phyloP scores from a whole-genome alignment of 2,797 vertebrate genomes.

The Sebastes nivosus region DNA sequence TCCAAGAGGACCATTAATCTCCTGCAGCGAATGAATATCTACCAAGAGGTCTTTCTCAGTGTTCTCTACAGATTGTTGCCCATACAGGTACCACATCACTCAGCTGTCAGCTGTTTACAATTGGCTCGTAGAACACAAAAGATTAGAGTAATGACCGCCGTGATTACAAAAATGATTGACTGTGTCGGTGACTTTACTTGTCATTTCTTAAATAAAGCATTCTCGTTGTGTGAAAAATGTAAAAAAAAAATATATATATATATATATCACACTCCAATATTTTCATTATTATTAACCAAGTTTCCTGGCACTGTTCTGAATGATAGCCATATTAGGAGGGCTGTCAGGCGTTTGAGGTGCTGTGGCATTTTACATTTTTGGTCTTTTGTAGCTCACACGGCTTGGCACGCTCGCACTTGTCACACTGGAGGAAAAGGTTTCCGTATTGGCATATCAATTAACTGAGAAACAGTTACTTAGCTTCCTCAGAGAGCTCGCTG shows the following conservation, averaged over 20 bases:
- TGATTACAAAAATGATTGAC: neutral
- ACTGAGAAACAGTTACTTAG: slow-evolving; percentile 33
- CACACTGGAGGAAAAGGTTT: slow-evolving; percentile 49
- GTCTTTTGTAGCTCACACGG: slow-evolving; percentile 13
- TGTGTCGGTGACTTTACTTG: neutral
- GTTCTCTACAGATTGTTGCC: slow-evolving; percentile 91
- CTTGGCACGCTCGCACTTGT: slow-evolving; percentile 23
- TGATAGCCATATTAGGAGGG: neutral
- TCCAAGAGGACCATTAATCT: slow-evolving; percentile 97
- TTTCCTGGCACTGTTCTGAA: neutral
- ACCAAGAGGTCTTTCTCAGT: slow-evolving; percentile 96
- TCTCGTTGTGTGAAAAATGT: neutral
- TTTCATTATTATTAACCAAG: neutral
- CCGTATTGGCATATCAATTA: slow-evolving; percentile 56
- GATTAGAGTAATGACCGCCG: slow-evolving; percentile 6
- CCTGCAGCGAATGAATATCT: slow-evolving; percentile 97
- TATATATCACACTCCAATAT: neutral
- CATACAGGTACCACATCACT: slow-evolving; percentile 85
- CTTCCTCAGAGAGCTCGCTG: neutral
- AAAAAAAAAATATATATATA: neutral
- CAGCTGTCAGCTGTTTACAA: slow-evolving; percentile 3
- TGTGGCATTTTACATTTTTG: slow-evolving; percentile 47
- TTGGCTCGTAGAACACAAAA: neutral
- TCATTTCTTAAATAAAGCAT: neutral
- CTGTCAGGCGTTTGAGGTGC: slow-evolving; percentile 15